Percentiles rank a stretch among this genome's conserved stretches.
Evolutionary conservation across 2,113 vertebrate species (phyloP).

Genomic region (Leuciscus idus): DNA sequence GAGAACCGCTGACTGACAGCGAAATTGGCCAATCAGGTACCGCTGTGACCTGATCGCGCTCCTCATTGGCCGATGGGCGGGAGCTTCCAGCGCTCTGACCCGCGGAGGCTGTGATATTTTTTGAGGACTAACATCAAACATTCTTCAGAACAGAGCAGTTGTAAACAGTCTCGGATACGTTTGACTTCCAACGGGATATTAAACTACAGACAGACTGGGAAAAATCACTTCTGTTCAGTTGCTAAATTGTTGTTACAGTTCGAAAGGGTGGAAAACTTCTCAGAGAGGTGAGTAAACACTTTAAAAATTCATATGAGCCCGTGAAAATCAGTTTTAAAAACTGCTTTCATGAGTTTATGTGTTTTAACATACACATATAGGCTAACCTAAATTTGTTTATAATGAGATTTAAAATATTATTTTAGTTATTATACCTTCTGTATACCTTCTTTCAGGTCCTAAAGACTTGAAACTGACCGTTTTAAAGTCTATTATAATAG

Average conservation of each 20-base stretch:
- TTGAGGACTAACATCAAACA: conserved; percentile 11
- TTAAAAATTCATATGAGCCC: background rate
- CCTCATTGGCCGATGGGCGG: conserved; percentile 78
- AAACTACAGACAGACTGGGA: conserved; percentile 2
- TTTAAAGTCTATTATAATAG: background rate
- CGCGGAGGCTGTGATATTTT: conserved; percentile 42
- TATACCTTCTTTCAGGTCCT: background rate
- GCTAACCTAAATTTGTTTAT: background rate
- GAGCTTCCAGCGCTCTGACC: background rate
- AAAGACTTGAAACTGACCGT: background rate
- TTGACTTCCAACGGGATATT: conserved; percentile 34
- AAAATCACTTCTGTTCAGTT: background rate
- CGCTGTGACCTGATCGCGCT: conserved; percentile 77
- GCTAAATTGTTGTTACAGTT: background rate
- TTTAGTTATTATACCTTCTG: no score
- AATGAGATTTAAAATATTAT: background rate
- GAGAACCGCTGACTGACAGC: conserved; percentile 82
- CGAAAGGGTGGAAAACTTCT: background rate
- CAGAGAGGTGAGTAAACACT: conserved; percentile 21
- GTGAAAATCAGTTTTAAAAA: background rate
- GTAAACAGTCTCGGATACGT: conserved; percentile 42
- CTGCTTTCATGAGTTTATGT: background rate
- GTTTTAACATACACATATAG: background rate
- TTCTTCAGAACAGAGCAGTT: conserved; percentile 16
- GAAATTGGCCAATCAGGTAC: conserved; percentile 76